Conservation (phyloP, 2,113 vertebrate genomes). For the Orientallactaga bullata region DNA sequence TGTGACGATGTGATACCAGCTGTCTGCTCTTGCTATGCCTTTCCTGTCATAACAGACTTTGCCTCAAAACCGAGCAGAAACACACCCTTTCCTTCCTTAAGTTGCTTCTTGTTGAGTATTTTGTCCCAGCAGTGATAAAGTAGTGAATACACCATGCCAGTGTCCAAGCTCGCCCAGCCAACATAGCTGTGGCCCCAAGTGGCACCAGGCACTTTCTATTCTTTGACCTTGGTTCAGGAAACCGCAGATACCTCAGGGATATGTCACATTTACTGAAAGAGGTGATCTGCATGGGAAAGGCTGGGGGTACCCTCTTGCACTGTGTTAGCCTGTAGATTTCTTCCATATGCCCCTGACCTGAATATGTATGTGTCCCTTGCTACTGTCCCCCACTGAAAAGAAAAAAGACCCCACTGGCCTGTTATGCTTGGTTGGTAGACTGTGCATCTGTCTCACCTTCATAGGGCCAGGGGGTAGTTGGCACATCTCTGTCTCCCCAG, state of each 20-base stretch:
- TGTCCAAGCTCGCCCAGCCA: neutral
- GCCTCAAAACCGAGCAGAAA: too few species aligned
- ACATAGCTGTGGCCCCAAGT: accelerated
- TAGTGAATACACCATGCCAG: too few species aligned
- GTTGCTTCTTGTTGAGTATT: too few species aligned
- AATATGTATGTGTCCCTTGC: too few species aligned
- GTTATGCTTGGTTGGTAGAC: neutral
- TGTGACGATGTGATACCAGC: too few species aligned
- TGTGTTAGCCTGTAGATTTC: accelerated
- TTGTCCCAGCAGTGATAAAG: too few species aligned
- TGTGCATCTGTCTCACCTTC: accelerated
- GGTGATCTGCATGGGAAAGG: accelerated
- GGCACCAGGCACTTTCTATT: accelerated
- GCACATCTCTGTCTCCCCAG: accelerated
- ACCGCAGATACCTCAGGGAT: neutral
- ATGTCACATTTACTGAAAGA: neutral
- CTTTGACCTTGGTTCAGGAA: too few species aligned
- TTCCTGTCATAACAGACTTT: too few species aligned
- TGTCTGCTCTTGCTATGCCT: too few species aligned
- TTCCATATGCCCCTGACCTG: too few species aligned
- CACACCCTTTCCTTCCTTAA: too few species aligned
- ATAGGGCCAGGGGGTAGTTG: accelerated
- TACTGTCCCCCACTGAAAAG: accelerated
- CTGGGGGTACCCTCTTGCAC: accelerated
- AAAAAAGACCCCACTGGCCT: accelerated